These are phyloP conservation scores for Tragelaphus strepsiceros DNA, from an alignment of 2,113 vertebrate species.

Conservation along the genomic window DNA sequence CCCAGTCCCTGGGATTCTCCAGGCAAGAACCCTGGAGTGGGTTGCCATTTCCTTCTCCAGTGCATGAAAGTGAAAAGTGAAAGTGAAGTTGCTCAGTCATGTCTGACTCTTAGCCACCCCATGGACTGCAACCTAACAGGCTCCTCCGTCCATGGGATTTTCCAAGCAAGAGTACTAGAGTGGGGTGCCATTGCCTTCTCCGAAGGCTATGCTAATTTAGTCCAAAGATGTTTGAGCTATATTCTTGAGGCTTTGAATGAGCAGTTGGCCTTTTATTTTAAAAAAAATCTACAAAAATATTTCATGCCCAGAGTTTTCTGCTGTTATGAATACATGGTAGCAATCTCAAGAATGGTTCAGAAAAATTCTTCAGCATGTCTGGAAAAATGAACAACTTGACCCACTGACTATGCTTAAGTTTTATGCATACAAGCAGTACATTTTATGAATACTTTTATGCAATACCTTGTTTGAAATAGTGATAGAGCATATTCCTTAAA, in stretches of 20 bases:
- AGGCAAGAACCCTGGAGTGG: too few relatives aligned
- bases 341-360: not conserved
- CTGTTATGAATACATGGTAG: not conserved
- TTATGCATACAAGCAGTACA: not conserved
- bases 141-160: too few relatives aligned
- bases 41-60: too few relatives aligned
- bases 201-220: not conserved
- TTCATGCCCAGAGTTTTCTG: not conserved
- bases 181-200: too few relatives aligned
- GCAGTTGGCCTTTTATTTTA: not conserved
- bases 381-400: not conserved
- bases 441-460: not conserved
- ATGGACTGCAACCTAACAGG: too few relatives aligned
- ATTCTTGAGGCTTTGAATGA: not conserved
- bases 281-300: not conserved
- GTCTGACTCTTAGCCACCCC: too few relatives aligned
- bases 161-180: too few relatives aligned
- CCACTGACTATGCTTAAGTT: not conserved
- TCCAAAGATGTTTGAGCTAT: not conserved
- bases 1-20: too few relatives aligned
- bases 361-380: not conserved
- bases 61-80: too few relatives aligned
- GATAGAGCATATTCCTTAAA: not conserved
- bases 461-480: not conserved
- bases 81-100: too few relatives aligned